Conservation (phyloP, 1,140 invertebrate species). For the Drosophila fuyamai region DNA sequence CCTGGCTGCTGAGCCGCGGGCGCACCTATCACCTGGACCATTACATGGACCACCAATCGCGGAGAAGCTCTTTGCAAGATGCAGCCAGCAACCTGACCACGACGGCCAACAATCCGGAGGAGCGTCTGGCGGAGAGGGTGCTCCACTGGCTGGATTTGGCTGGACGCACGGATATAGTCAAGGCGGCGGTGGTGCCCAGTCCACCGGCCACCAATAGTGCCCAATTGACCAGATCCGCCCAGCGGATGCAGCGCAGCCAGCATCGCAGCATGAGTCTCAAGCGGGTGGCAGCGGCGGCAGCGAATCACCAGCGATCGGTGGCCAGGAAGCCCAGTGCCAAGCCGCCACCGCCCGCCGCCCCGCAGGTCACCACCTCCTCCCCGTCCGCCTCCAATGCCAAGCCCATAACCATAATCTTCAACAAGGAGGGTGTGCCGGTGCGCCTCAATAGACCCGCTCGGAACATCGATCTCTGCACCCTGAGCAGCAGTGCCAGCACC, state of each 20-base stretch:
- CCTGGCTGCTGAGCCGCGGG: slow-evolving; percentile 60
- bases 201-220: slow-evolving; percentile 33
- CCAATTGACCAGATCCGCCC: slow-evolving; percentile 27
- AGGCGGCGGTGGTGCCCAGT: slow-evolving; percentile 11
- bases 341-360: slow-evolving; percentile 1
- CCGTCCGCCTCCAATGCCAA: slow-evolving; percentile 54
- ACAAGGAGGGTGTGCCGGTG: slow-evolving; percentile 79
- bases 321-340: slow-evolving; percentile 36
- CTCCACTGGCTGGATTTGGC: slow-evolving; percentile 81
- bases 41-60: slow-evolving; percentile 51
- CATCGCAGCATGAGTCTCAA: slow-evolving; percentile 52
- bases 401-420: slow-evolving; percentile 83
- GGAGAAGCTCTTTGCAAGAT: slow-evolving; percentile 76
- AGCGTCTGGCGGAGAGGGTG: slow-evolving; percentile 77
- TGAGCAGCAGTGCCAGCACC: slow-evolving; percentile 67
- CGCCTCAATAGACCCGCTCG: slow-evolving; percentile 75
- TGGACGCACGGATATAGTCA: slow-evolving; percentile 64
- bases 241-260: slow-evolving; percentile 34
- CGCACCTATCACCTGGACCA: slow-evolving; percentile 61
- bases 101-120: slow-evolving; percentile 69
- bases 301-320: slow-evolving; percentile 37
- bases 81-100: slow-evolving; percentile 9
- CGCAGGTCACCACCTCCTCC: slow-evolving; percentile 18
- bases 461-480: slow-evolving; percentile 75
- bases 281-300: slow-evolving; percentile 31